These are phyloP conservation scores for Conopomorpha cramerella DNA, from an alignment of 1,140 invertebrate species.

Conservation along the genomic window DNA sequence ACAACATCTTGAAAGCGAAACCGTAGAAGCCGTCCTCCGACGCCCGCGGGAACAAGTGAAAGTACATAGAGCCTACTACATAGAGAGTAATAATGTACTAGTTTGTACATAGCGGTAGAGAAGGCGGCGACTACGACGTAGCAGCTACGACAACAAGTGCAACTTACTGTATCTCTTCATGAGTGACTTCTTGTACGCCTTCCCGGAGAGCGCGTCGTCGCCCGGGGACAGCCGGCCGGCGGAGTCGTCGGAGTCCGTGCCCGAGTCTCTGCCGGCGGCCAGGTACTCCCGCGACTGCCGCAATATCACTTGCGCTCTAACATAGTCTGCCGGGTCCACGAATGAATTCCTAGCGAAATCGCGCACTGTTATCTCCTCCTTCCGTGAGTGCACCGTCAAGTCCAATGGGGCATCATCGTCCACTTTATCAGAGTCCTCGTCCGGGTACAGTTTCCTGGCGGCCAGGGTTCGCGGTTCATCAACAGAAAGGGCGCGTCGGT, in stretches of 20 bases:
- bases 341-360: constrained; percentile 51
- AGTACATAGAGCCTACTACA: no score
- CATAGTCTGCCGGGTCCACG: constrained; percentile 43
- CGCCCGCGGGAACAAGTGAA: no score
- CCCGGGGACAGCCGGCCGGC: constrained; percentile 63
- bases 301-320: constrained; percentile 47
- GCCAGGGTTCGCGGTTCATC: constrained; percentile 47
- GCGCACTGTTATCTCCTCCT: constrained; percentile 52
- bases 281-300: constrained; percentile 64
- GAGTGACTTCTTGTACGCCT: constrained; percentile 86
- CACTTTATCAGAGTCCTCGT: constrained; percentile 36
- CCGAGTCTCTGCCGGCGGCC: constrained; percentile 65
- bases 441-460: constrained; percentile 53
- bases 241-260: constrained; percentile 77
- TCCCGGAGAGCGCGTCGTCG: constrained; percentile 63
- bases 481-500: constrained; percentile 30
- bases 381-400: constrained; percentile 58
- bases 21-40: no score
- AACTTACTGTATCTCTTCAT: constrained; percentile 90
- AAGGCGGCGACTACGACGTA: not conserved
- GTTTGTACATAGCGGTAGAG: no score
- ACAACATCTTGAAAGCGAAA: no score
- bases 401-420: constrained; percentile 64
- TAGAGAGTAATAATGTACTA: no score
- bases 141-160: not conserved